phyloP scores from a whole-genome alignment of 2,888 invertebrate genomes.

The Deilephila porcellus region DNA sequence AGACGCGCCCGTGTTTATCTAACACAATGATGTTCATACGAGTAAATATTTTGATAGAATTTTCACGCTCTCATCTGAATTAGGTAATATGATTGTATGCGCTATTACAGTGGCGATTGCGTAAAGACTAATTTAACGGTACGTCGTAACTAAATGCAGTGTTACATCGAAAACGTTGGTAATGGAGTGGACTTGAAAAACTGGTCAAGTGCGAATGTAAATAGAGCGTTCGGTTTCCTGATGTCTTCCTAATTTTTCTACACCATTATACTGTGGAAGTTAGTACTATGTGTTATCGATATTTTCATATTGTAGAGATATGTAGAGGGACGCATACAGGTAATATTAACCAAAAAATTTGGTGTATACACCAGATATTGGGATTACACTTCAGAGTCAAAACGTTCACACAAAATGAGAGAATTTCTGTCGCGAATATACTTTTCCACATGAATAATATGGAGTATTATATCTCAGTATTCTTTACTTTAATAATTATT shows the following conservation, averaged over 20 bases:
- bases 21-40: slow-evolving; percentile 6
- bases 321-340: no score
- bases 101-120: slow-evolving; percentile 32
- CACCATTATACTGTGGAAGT: not conserved
- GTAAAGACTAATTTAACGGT: slow-evolving; percentile 37
- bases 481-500: no score
- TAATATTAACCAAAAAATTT: no score
- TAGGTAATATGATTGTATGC: slow-evolving; percentile 28
- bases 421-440: no score
- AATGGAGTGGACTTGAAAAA: slow-evolving; percentile 36
- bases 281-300: not conserved
- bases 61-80: slow-evolving; percentile 20
- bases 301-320: not conserved
- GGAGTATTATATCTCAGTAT: no score
- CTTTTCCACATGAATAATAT: no score
- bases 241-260: slow-evolving; percentile 6
- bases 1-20: not conserved
- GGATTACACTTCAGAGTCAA: no score
- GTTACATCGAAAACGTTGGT: slow-evolving; percentile 38
- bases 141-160: slow-evolving; percentile 40
- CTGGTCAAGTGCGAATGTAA: slow-evolving; percentile 20
- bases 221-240: slow-evolving; percentile 14
- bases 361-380: no score
- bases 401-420: no score
- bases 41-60: slow-evolving; percentile 20